Evolutionary conservation across 2,113 vertebrate genomes (phyloP), one percentile per base, ranked within the genome.

Genomic region (Coryphaenoides rupestris): DNA sequence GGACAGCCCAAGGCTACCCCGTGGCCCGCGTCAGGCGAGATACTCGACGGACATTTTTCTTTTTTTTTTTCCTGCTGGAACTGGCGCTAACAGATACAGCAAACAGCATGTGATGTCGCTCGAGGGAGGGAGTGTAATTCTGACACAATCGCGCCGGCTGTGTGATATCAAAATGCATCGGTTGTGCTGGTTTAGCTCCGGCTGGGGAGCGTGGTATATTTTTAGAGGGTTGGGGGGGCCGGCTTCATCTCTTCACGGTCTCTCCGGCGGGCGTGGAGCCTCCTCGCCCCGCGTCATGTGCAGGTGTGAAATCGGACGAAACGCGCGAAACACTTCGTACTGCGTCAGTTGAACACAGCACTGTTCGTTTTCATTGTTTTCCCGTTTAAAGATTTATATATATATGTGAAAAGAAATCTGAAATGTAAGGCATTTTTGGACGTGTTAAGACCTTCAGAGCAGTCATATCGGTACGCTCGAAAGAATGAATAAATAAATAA

Each of bases 61-160:
- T 79, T 78, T 84, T 84, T 87, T 86, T 83, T n/a, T n/a, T n/a
- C n/a, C n/a, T n/a, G n/a, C n/a, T 83, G 80, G 85, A 87, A 85
- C 47, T 70, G 80, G 83, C 84, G 85, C 75, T 79, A 74, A 74
- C 73, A 83, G 80, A 89, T 86, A 86, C 76, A 3, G 24, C 24
- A 26, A 76, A 67, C 78, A 77, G 69, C 75, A 55, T 76, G 75
- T 74, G 77, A 74, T 78, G 75, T 82, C 54, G 79, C 86, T 85
- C 28, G 66, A 19, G 84, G 83, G 76, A 76, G 19, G 55, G 70
- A 78, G 70, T 24, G 69, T 75, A 70, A 82, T 62, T 80, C 63
- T 9, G 65, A 80, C 78, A 56, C 78, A 81, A 89, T 89, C 87
- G 80, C 72, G 21, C 59, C 62, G 73, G 72, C 60, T 0, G 47